These are phyloP conservation scores for Dorcus parallelipipedus DNA, from an alignment of 2,888 invertebrate species.

Conservation along the genomic window DNA sequence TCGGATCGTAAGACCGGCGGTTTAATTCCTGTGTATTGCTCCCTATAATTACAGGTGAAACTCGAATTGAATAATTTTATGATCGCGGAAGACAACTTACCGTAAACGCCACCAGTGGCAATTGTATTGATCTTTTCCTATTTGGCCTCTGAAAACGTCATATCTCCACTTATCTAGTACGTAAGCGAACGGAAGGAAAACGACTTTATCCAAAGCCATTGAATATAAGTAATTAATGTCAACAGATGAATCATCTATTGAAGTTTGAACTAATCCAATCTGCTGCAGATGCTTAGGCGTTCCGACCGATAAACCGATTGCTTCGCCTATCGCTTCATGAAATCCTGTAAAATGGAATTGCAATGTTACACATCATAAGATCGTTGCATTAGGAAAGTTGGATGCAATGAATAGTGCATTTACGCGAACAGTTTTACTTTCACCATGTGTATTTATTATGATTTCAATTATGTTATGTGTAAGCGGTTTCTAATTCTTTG, in stretches of 20 bases:
- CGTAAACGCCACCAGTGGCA: slow-evolving; percentile 86
- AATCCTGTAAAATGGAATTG: slow-evolving; percentile 60
- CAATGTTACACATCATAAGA: neutral
- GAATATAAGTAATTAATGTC: slow-evolving; percentile 83
- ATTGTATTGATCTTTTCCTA: slow-evolving; percentile 75
- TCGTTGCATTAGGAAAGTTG: neutral
- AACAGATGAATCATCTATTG: slow-evolving; percentile 75
- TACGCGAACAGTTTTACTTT: neutral
- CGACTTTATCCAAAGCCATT: slow-evolving; percentile 81
- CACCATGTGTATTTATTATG: neutral
- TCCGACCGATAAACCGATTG: slow-evolving; percentile 78
- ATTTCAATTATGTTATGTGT: neutral
- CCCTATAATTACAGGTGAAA: slow-evolving; percentile 52
- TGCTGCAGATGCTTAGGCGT: slow-evolving; percentile 83
- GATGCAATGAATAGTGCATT: neutral
- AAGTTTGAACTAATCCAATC: slow-evolving; percentile 76
- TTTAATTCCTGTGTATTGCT: slow-evolving; percentile 80
- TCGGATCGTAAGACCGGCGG: slow-evolving; percentile 83
- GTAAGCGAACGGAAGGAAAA: slow-evolving; percentile 79
- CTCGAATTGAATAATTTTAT: too few relatives aligned
- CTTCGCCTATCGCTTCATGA: slow-evolving; percentile 90
- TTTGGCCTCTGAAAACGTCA: slow-evolving; percentile 75
- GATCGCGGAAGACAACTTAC: slow-evolving; percentile 44
- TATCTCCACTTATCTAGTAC: slow-evolving; percentile 85
- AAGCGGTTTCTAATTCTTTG: neutral